A percentile compares a stretch with the other conserved stretches of the same genome.
Evolutionary conservation across 2,113 vertebrate genomes (phyloP).

Genomic region (Sander vitreus): DNA sequence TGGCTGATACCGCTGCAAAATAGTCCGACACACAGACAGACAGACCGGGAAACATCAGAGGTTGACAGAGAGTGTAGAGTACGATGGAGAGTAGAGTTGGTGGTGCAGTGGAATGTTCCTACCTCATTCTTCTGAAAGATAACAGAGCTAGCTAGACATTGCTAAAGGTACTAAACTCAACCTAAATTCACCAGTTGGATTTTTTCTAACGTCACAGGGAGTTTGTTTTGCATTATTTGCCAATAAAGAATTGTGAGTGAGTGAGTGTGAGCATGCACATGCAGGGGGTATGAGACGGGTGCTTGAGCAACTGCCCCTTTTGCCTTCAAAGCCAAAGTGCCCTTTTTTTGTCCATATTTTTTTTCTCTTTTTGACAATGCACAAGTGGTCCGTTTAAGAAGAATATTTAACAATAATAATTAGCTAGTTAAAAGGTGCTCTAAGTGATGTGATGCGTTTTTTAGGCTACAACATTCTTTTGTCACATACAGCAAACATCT

Average conservation of each 20-base stretch:
- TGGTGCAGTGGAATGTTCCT: background rate
- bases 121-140: background rate
- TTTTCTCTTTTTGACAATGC: too few species aligned
- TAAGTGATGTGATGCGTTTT: too few species aligned
- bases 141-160: background rate
- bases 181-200: background rate
- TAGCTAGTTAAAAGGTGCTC: too few species aligned
- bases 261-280: background rate
- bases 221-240: background rate
- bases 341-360: too few species aligned
- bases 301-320: too few species aligned
- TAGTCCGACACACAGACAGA: background rate
- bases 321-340: too few species aligned
- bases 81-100: too few species aligned
- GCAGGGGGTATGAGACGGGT: too few species aligned
- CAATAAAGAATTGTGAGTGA: background rate
- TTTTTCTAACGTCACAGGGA: background rate
- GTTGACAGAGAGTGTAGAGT: background rate
- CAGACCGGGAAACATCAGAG: background rate
- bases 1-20: constrained; percentile 85
- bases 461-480: too few species aligned
- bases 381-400: too few species aligned
- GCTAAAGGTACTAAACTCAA: background rate
- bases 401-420: too few species aligned
- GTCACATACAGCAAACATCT: too few species aligned